Evolutionary conservation across 2,797 vertebrate species (phyloP), one percentile per base, ranked within the genome.

Genomic region (Oceanodroma leucorhoa): DNA sequence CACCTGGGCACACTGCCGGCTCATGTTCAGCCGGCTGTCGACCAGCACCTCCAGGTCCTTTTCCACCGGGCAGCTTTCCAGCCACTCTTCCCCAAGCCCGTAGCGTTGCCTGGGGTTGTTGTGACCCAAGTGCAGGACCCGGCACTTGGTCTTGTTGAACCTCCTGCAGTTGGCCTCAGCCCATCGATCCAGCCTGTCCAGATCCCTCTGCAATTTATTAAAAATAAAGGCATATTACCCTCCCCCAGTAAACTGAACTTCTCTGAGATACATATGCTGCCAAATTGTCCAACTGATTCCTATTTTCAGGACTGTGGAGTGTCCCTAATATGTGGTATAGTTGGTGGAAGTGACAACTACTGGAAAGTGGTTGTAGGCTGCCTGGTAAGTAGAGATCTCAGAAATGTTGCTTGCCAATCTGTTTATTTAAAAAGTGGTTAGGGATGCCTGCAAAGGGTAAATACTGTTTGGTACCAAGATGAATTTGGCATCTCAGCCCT

Each of bases 401-500:
- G 36, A 67, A 55, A 72, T 34, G 5, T 16, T 72, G 7, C 26
- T 45, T 73, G 27, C 10, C n/a, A 41, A 7, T 38, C 15, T 70
- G 26, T 11, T 43, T 80, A 53, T 50, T 65, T 66, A 23, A 54
- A 86, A 61, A 12, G 6, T 38, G 29, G 4, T 32, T 69, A 50
- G 10, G 6, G 13, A 8, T 38, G 9, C 3, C 13, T 55, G 22
- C 9, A 17, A 15, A 34, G 30, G 6, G n/a, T 50, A 43, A 58
- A 10, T 1, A 5, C 3, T 27, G 2, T 24, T 69, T 2, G 4
- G 10, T 22, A 20, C 27, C 40, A 24, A 53, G 20, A 36, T 8
- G 11, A 78, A 73, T 45, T 57, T 1, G 2, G 12, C 7, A 10
- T 55, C 14, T 71, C 64, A 38, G 12, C 12, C 10, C 27, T 17